Base-by-base conservation (phyloP, 2,888 invertebrate species). In the Esperia sulphurella region DNA sequence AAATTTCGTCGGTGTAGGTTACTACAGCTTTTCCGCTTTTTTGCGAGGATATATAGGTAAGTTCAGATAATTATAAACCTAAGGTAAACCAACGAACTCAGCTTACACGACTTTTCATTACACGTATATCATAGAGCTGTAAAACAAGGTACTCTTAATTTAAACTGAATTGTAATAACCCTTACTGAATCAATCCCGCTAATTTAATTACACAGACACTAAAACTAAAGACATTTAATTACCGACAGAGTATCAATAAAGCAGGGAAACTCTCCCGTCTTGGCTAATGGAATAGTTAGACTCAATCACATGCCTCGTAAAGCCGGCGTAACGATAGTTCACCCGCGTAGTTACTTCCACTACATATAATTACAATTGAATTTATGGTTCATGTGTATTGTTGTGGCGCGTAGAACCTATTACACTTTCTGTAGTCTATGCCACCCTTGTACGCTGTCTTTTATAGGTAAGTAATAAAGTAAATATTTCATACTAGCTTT, bases 331-430 rank as follows among this genome's bases (percentile, higher is more conserved):
- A 55, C 65, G 61, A 68, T 76, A 75, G 76, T 80, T 79, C 61
- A 61, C 37, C 39, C 14, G 33, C 7, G 63, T 64, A 61, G 73
- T 88, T 83, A 85, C 79, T 89, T 89, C 88, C 88, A 82, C 85
- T 87, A 87, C 87, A 88, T 89, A 87, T 87, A 85, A 83, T 84
- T 85, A 84, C 80, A 69, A 84, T 83, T 75, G 71, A 75, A 86
- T 84, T 86, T 84, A 85, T 79, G 68, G 75, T 65, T 9, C 12
- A n/a, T 13, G 55, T 58, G 47, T 58, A 57, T 58, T 61, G 57
- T 55, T 50, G 47, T 45, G 54, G 49, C 53, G 48, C 41, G 46
- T 39, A 14, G 14, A 33, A 33, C 33, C 33, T 33, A 33, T 33
- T 33, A 33, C 30, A 5, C 6, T n/a, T n/a, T 21, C 21, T 21